Conservation (phyloP, 2,888 invertebrate genomes). For the Melanchra persicariae region DNA sequence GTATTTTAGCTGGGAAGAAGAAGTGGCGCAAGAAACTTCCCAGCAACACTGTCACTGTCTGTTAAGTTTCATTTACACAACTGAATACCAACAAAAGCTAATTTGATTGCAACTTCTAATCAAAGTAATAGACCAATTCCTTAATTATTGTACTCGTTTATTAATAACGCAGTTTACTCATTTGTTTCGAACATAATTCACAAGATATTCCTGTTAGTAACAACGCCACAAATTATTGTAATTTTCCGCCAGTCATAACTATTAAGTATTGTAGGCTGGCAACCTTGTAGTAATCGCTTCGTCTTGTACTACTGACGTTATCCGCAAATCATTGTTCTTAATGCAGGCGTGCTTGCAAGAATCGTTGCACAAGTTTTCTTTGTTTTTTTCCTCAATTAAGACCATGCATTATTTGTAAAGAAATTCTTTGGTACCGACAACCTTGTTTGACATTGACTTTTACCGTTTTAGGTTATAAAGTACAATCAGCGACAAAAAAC, state of each 20-base stretch:
- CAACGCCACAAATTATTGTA: slow-evolving; percentile 26
- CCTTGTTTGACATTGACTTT: background rate
- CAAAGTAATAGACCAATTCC: background rate
- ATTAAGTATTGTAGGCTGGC: slow-evolving; percentile 23
- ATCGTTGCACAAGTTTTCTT: slow-evolving; percentile 33
- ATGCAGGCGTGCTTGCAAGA: slow-evolving; percentile 9
- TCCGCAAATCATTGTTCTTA: slow-evolving; percentile 33
- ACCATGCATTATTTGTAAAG: slow-evolving; percentile 1
- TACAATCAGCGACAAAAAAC: background rate
- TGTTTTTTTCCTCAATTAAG: slow-evolving; percentile 54
- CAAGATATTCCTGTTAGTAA: slow-evolving; percentile 15
- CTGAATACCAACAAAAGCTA: background rate
- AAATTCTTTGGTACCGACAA: slow-evolving; percentile 18
- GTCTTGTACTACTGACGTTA: slow-evolving; percentile 38
- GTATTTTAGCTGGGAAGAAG: too few relatives aligned
- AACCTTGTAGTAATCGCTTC: slow-evolving; percentile 45
- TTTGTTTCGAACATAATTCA: background rate
- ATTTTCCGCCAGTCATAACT: slow-evolving; percentile 45
- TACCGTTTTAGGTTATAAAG: background rate
- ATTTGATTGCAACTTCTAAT: too few relatives aligned
- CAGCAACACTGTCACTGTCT: too few relatives aligned
- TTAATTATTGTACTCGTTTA: background rate
- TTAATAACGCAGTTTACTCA: background rate
- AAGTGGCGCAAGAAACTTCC: too few relatives aligned
- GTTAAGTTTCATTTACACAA: background rate